Evolutionary conservation across 2,797 vertebrate genomes (phyloP).

Genomic region (Danio kyathit): DNA sequence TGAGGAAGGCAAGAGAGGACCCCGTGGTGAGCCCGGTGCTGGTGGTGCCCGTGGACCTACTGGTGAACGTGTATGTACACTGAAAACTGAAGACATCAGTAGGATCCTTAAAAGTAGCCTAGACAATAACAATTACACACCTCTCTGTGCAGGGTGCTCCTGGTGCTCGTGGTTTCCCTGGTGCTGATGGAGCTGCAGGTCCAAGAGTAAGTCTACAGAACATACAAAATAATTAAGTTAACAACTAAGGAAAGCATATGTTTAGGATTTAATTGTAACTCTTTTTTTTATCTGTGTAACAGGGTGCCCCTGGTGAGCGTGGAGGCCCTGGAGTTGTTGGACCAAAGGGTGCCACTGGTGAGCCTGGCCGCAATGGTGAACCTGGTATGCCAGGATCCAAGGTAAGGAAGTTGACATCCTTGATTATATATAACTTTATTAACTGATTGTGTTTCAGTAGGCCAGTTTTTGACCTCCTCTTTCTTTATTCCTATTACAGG

Average conservation of each 20-base stretch:
- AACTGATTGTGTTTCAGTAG: conserved; percentile 6
- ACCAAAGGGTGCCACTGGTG: conserved; percentile 87
- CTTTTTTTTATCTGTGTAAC: conserved; percentile 9
- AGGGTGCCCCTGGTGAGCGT: conserved; percentile 87
- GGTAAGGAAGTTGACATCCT: conserved; percentile 73
- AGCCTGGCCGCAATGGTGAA: conserved; percentile 88
- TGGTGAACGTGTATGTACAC: conserved; percentile 89
- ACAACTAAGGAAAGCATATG: background rate
- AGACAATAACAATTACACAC: conserved; percentile 50
- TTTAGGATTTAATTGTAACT: background rate
- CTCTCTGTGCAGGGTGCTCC: conserved; percentile 83
- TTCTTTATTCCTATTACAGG: conserved; percentile 71
- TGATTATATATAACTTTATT: background rate
- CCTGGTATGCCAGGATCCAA: conserved; percentile 89
- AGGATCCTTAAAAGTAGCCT: background rate
- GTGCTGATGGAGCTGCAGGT: conserved; percentile 88
- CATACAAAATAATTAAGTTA: background rate
- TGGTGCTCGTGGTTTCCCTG: conserved; percentile 95
- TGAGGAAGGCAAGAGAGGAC: conserved; percentile 97
- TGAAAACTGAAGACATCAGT: background rate
- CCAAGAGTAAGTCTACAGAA: conserved; percentile 84
- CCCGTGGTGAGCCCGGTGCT: conserved; percentile 91
- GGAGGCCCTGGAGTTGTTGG: conserved; percentile 82
- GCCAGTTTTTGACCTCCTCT: background rate
- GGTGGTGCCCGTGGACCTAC: conserved; percentile 86